These are phyloP conservation scores for Drosophila anomelani DNA, from an alignment of 2,888 invertebrate species.

Conservation along the genomic window DNA sequence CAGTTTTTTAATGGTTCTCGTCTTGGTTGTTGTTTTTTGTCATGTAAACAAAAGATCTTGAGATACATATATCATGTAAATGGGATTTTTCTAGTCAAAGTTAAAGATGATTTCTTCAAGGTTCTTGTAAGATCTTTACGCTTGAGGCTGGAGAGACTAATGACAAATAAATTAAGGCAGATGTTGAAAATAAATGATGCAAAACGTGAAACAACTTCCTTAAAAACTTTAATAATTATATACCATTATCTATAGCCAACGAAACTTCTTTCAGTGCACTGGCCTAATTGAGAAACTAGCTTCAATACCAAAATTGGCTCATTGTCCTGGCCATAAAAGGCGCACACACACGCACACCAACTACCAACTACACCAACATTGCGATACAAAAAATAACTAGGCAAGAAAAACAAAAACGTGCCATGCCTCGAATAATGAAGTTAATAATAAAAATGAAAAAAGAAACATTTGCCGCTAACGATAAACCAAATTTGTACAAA, in stretches of 20 bases:
- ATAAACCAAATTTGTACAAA: constrained; percentile 45
- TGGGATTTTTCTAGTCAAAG: constrained; percentile 12
- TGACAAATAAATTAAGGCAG: constrained; percentile 13
- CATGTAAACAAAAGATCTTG: constrained; percentile 56
- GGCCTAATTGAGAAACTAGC: constrained; percentile 61
- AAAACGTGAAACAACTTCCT: constrained; percentile 10
- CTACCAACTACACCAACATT: constrained; percentile 22
- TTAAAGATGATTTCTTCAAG: constrained; percentile 55
- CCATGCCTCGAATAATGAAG: constrained; percentile 63
- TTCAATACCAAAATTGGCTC: constrained; percentile 53
- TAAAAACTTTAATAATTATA: not conserved
- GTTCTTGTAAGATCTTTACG: constrained; percentile 40
- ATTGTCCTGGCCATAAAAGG: constrained; percentile 76
- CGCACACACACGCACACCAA: constrained; percentile 32
- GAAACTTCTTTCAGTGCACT: constrained; percentile 57
- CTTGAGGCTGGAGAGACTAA: constrained; percentile 30
- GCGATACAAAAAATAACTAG: constrained; percentile 39
- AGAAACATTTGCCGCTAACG: constrained; percentile 48
- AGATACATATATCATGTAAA: constrained; percentile 21
- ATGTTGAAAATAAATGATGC: not conserved
- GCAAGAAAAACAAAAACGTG: constrained; percentile 50
- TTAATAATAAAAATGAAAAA: constrained; percentile 51
- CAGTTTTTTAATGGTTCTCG: constrained; percentile 58
- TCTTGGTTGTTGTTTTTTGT: constrained; percentile 39
- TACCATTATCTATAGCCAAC: not conserved